Percentiles rank a stretch among this genome's conserved stretches.
phyloP scores from a whole-genome alignment of 1,140 invertebrate species.

The Aphaenogaster rudis region DNA sequence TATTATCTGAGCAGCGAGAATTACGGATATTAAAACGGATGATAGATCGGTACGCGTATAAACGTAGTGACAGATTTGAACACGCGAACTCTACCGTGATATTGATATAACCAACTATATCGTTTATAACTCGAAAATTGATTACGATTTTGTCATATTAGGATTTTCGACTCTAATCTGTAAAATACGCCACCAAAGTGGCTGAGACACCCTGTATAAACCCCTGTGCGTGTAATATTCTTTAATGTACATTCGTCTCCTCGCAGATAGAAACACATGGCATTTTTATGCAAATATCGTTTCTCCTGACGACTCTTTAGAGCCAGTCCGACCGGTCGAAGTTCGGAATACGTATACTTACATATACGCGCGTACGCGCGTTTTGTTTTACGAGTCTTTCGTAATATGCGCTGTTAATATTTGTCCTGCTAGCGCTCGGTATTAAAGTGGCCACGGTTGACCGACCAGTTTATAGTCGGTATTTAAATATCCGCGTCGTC shows the following conservation, averaged over 20 bases:
- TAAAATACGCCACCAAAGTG: background rate
- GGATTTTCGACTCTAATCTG: background rate
- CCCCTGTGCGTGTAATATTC: slow-evolving; percentile 15
- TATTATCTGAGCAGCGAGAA: background rate
- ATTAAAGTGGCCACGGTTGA: slow-evolving; percentile 53
- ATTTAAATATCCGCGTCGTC: slow-evolving; percentile 69
- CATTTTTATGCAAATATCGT: slow-evolving; percentile 82
- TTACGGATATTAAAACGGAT: slow-evolving; percentile 3
- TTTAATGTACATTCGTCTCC: slow-evolving; percentile 53
- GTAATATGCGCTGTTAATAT: slow-evolving; percentile 78
- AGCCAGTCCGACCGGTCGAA: slow-evolving; percentile 72
- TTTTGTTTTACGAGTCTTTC: slow-evolving; percentile 81
- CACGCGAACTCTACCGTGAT: background rate
- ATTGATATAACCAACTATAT: background rate
- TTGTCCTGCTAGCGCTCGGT: slow-evolving; percentile 68
- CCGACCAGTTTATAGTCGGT: slow-evolving; percentile 63
- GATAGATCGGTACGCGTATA: background rate
- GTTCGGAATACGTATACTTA: slow-evolving; percentile 65
- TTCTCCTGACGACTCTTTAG: slow-evolving; percentile 66
- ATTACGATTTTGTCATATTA: background rate
- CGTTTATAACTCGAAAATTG: background rate
- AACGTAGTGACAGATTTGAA: background rate
- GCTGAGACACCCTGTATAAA: background rate
- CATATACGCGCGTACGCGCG: slow-evolving; percentile 37
- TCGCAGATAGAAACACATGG: slow-evolving; percentile 79